phyloP scores from a whole-genome alignment of 2,888 invertebrate species.

The Oxyscelio sp. region DNA sequence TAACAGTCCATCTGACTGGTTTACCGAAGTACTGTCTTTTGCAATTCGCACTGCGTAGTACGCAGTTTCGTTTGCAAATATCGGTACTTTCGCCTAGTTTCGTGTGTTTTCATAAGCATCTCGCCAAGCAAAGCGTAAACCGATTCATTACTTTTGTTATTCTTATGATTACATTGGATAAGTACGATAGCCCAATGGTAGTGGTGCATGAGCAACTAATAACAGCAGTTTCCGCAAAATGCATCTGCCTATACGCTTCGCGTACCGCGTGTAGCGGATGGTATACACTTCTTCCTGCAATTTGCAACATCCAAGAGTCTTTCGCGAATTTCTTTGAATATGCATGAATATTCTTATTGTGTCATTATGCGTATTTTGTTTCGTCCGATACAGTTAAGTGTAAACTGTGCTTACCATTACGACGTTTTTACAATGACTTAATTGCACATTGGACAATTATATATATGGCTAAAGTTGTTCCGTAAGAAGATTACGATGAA shows the following conservation, averaged over 20 bases:
- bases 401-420: conserved; percentile 9
- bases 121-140: conserved; percentile 63
- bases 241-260: conserved; percentile 56
- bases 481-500: neutral
- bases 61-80: conserved; percentile 48
- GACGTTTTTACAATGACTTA: conserved; percentile 11
- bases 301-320: conserved; percentile 72
- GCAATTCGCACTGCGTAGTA: conserved; percentile 42
- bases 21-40: conserved; percentile 16
- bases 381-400: conserved; percentile 47
- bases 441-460: neutral
- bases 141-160: conserved; percentile 63
- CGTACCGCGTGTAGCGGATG: conserved; percentile 59
- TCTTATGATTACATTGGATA: conserved; percentile 48
- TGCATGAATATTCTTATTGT: conserved; percentile 58
- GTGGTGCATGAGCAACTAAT: conserved; percentile 57
- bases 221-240: conserved; percentile 66
- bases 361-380: conserved; percentile 56
- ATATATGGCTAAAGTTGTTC: neutral
- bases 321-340: conserved; percentile 31
- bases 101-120: conserved; percentile 56
- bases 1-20: conserved; percentile 42
- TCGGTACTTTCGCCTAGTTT: conserved; percentile 71
- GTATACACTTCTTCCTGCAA: conserved; percentile 76
- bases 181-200: conserved; percentile 27